Conservation (phyloP, 1,140 invertebrate species). For the Aporrectodea caliginosa region DNA sequence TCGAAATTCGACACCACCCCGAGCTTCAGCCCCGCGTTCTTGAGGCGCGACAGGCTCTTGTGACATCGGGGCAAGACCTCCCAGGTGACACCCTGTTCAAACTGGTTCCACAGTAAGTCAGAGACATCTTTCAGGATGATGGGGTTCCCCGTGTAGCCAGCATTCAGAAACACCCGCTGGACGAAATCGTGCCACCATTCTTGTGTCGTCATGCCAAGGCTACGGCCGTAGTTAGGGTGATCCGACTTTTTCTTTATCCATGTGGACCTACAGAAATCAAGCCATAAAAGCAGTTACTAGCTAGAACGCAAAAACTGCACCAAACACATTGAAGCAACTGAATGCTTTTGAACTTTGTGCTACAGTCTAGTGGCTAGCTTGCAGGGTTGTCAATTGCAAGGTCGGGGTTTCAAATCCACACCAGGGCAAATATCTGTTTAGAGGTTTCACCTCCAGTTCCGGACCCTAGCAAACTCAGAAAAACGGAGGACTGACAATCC, state of each 20-base stretch:
- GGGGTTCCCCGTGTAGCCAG: constrained; percentile 32
- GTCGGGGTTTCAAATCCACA: too few relatives aligned
- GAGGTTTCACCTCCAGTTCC: too few relatives aligned
- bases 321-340: too few relatives aligned
- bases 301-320: too few relatives aligned
- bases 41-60: constrained; percentile 63
- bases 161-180: constrained; percentile 62
- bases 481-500: too few relatives aligned
- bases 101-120: constrained; percentile 54
- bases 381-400: too few relatives aligned
- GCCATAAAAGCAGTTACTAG: neutral
- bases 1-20: constrained; percentile 87
- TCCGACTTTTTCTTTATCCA: constrained; percentile 42
- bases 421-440: too few relatives aligned
- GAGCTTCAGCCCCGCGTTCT: constrained; percentile 40
- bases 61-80: constrained; percentile 63
- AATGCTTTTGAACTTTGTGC: too few relatives aligned
- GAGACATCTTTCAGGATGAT: constrained; percentile 60
- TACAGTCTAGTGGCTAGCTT: too few relatives aligned
- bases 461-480: too few relatives aligned
- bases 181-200: constrained; percentile 77
- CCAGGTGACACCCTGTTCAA: constrained; percentile 70
- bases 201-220: constrained; percentile 66
- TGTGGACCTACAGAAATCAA: constrained; percentile 37
- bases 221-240: constrained; percentile 76